A percentile compares a stretch with the other conserved stretches of the same genome.
phyloP scores from a whole-genome alignment of 2,113 vertebrate species.

The Oostethus manadensis region DNA sequence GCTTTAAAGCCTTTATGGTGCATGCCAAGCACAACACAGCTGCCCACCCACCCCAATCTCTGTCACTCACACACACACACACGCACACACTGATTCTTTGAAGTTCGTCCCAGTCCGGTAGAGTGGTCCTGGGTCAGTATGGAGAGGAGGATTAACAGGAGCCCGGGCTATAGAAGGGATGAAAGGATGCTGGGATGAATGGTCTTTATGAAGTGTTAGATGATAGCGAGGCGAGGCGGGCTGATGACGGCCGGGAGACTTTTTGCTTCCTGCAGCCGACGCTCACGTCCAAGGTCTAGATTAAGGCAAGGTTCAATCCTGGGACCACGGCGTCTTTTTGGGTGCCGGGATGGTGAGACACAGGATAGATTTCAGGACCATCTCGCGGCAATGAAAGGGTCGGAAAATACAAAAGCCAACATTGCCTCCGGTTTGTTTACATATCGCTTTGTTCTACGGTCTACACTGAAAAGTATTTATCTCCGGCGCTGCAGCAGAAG shows the following conservation, averaged over 20 bases:
- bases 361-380: background rate
- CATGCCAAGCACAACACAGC: constrained; percentile 66
- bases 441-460: too few species aligned
- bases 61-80: constrained; percentile 4
- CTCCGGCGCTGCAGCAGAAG: too few species aligned
- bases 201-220: constrained; percentile 68
- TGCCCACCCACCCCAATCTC: constrained; percentile 58
- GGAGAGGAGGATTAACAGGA: constrained; percentile 68
- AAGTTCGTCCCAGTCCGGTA: constrained; percentile 65
- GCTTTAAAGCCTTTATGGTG: constrained; percentile 48
- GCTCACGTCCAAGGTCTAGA: constrained; percentile 49
- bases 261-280: constrained; percentile 43
- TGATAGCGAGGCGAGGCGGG: constrained; percentile 54
- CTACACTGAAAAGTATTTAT: too few species aligned
- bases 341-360: too few species aligned
- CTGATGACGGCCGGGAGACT: constrained; percentile 54
- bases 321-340: constrained; percentile 9
- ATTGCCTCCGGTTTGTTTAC: too few species aligned
- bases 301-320: constrained; percentile 48
- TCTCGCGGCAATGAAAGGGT: background rate
- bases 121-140: constrained; percentile 63
- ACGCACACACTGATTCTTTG: constrained; percentile 44
- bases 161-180: constrained; percentile 56
- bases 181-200: constrained; percentile 68
- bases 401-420: background rate